Conservation (phyloP, 2,888 invertebrate species). For the Dastarcus helophoroides region DNA sequence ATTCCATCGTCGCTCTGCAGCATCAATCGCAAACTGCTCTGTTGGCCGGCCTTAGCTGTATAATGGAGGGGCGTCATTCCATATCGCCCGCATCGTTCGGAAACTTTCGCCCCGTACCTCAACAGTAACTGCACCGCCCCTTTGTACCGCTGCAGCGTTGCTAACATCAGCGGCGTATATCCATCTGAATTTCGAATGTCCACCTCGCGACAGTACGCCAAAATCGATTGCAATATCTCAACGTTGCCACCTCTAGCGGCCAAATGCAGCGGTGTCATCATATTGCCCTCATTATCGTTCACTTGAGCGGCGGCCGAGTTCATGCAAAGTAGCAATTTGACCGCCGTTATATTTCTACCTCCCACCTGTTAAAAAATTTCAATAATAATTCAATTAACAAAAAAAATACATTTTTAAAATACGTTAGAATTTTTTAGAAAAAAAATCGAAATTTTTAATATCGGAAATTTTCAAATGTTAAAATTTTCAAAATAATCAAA, state of each 20-base stretch:
- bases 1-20: constrained; percentile 40
- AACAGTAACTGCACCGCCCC: constrained; percentile 46
- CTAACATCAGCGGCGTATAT: constrained; percentile 47
- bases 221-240: constrained; percentile 42
- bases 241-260: constrained; percentile 48
- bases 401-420: too few species aligned
- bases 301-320: too few species aligned
- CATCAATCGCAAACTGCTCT: constrained; percentile 41
- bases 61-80: constrained; percentile 33
- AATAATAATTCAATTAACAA: too few species aligned
- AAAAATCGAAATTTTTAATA: too few species aligned
- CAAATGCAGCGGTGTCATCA: constrained; percentile 45
- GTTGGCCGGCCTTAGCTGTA: constrained; percentile 41
- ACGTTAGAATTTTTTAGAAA: too few species aligned
- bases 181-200: constrained; percentile 44
- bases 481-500: too few species aligned
- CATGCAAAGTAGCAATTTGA: not conserved
- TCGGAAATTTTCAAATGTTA: too few species aligned
- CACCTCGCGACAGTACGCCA: constrained; percentile 43
- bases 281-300: constrained; percentile 6
- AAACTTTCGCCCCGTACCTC: constrained; percentile 43
- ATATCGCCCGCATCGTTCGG: constrained; percentile 34
- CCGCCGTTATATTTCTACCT: too few species aligned
- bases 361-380: too few species aligned
- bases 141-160: constrained; percentile 44